phyloP scores from a whole-genome alignment of 2,113 vertebrate species.

The Lasiurus cinereus region DNA sequence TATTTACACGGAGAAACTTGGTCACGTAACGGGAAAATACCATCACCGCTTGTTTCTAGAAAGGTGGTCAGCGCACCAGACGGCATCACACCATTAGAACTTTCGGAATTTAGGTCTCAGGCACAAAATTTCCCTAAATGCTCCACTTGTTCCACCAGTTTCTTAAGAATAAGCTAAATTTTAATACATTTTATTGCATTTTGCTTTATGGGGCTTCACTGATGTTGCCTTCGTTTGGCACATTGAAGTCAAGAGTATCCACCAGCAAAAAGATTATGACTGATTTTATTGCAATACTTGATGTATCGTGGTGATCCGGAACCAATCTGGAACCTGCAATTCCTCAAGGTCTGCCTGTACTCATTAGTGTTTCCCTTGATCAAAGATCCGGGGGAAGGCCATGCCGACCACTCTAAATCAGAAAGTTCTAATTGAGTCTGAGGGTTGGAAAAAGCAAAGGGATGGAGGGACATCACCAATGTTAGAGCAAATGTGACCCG shows the following conservation, averaged over 20 bases:
- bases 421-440: too few relatives aligned
- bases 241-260: neutral
- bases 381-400: neutral
- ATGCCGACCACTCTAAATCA: neutral
- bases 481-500: rapidly evolving
- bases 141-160: neutral
- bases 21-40: neutral
- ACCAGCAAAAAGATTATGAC: neutral
- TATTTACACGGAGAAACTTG: slow-evolving; percentile 62
- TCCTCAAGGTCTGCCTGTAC: neutral
- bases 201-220: neutral
- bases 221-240: neutral
- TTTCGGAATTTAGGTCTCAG: neutral
- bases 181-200: neutral
- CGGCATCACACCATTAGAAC: neutral
- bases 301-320: neutral
- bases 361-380: neutral
- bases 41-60: neutral
- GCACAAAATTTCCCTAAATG: neutral
- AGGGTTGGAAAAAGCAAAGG: neutral
- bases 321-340: neutral
- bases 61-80: neutral
- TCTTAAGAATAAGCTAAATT: neutral
- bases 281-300: neutral
- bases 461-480: too few relatives aligned